phyloP scores from a whole-genome alignment of 2,113 vertebrate genomes.

The Gasterosteus aculeatus region DNA sequence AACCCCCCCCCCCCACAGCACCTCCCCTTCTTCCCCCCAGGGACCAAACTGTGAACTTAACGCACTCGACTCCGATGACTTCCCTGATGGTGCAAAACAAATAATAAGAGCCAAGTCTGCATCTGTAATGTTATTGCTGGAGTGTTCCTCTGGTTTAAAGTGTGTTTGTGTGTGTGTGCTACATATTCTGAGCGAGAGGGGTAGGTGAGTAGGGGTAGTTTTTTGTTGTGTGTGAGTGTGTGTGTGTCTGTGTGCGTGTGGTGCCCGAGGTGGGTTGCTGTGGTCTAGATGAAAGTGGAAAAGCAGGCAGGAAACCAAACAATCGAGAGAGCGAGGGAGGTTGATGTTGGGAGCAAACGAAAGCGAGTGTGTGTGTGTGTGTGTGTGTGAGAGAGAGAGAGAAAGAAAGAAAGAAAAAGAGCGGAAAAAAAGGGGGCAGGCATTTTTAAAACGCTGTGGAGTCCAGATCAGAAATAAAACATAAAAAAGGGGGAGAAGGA shows the following conservation, averaged over 20 bases:
- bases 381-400: neutral
- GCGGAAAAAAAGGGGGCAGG: constrained; percentile 45
- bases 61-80: constrained; percentile 65
- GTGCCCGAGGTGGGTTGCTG: neutral
- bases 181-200: constrained; percentile 29
- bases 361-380: constrained; percentile 9
- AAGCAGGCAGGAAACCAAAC: constrained; percentile 60
- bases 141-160: constrained; percentile 49
- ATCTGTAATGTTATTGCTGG: constrained; percentile 66
- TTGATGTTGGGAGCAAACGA: constrained; percentile 31
- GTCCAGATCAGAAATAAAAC: constrained; percentile 80
- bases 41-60: constrained; percentile 70
- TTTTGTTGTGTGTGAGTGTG: neutral
- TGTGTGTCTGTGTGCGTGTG: constrained; percentile 7
- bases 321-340: constrained; percentile 52
- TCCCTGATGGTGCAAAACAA: constrained; percentile 58
- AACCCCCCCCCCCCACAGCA: constrained; percentile 1
- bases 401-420: neutral
- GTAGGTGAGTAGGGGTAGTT: constrained; percentile 27
- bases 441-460: constrained; percentile 72
- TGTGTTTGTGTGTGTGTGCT: constrained; percentile 33
- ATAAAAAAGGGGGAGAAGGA: constrained; percentile 62
- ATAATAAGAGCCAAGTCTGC: constrained; percentile 42
- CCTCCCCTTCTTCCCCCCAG: constrained; percentile 27
- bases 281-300: constrained; percentile 63